Percentiles rank a stretch among this genome's conserved stretches.
Evolutionary conservation across 2,113 vertebrate species (phyloP).

Genomic region (Pseudonaja textilis): DNA sequence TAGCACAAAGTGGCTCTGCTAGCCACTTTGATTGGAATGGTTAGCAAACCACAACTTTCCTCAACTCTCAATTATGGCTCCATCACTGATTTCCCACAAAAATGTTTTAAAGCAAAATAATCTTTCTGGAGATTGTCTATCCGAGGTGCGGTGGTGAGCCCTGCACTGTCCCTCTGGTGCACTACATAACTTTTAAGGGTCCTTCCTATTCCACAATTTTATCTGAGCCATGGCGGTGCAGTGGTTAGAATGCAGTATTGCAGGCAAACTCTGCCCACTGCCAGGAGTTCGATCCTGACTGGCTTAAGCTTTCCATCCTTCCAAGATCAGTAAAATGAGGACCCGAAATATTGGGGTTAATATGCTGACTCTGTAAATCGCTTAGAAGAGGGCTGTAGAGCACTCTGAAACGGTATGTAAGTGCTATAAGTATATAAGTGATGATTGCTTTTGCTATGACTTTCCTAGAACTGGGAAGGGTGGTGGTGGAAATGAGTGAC

Average conservation of each 20-base stretch:
- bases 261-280: background rate
- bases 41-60: background rate
- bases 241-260: background rate
- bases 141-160: fast-evolving
- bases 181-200: background rate
- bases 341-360: background rate
- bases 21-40: background rate
- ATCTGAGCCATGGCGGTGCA: background rate
- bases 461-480: background rate
- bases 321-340: background rate
- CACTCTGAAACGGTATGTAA: background rate
- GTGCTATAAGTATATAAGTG: background rate
- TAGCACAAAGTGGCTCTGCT: background rate
- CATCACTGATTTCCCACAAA: background rate
- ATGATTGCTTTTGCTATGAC: background rate
- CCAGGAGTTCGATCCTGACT: background rate
- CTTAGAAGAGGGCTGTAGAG: background rate
- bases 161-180: background rate
- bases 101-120: background rate
- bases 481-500: background rate
- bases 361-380: background rate
- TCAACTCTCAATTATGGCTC: background rate
- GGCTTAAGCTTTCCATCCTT: background rate
- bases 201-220: background rate
- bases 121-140: background rate